A percentile compares a stretch with the other conserved stretches of the same genome.
Conservation (phyloP, 2,113 vertebrate species). For the Lophochroa leadbeateri region DNA sequence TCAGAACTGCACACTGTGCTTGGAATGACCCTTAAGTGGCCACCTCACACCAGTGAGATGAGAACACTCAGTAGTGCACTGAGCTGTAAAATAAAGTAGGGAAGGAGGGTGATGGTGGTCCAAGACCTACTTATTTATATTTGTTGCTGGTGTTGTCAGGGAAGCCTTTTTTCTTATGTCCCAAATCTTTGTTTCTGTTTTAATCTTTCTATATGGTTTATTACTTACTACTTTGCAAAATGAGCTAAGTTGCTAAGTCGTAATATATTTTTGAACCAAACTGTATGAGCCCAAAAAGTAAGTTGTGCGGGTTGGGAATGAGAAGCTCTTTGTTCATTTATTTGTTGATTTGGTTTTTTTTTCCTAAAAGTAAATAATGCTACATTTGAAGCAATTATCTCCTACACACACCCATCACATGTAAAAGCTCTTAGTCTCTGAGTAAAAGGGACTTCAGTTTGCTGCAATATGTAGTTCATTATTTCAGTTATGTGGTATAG, state of each 20-base stretch:
- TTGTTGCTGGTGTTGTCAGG: neutral
- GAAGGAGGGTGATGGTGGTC: neutral
- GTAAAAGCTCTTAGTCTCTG: neutral
- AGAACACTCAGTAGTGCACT: neutral
- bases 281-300: neutral
- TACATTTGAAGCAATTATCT: neutral
- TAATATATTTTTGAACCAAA: neutral
- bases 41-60: neutral
- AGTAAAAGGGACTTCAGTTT: neutral
- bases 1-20: neutral
- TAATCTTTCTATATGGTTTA: neutral
- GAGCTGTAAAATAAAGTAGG: conserved; percentile 36
- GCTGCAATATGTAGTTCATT: accelerated
- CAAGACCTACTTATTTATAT: neutral
- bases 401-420: neutral
- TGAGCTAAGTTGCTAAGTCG: neutral
- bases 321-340: neutral
- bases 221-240: neutral
- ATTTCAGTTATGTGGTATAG: neutral
- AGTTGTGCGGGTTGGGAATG: neutral
- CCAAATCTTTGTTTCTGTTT: neutral
- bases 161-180: neutral
- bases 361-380: neutral
- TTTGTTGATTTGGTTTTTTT: neutral
- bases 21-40: conserved; percentile 36